Evolutionary conservation across 2,888 invertebrate genomes (phyloP), one percentile per base, ranked within the genome.

Genomic region (Trachelus tabidus): DNA sequence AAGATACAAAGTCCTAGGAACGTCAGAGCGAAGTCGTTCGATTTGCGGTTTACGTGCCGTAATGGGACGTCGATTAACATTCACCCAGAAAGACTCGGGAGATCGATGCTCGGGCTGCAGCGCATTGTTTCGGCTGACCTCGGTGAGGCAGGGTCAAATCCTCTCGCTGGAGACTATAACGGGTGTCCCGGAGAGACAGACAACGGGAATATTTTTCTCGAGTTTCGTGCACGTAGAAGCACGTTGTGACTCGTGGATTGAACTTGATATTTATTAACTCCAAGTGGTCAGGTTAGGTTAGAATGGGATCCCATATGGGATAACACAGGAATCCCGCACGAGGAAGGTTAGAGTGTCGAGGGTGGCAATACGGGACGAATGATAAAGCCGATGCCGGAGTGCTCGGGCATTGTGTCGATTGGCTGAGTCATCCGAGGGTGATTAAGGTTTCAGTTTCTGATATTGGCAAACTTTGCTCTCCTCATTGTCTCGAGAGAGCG

Each of bases 351-450:
- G 4, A 40, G 40, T 40, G 40, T 15, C 40, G 15, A 40, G 15
- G 40, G 23, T 23, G 40, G 23, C 9, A 56, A 2, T 56, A 23
- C 23, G 23, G 40, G 23, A 23, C 23, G 40, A 56, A 56, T 6
- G 40, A 56, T 56, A 56, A 56, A 56, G 40, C 40, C 15, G 40
- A 56, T 12, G 35, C 40, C 15, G 40, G 23, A 56, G 31, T n/a
- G 73, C 76, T 69, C 69, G 31, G 30, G 74, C 76, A 76, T 78
- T 78, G 77, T 75, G 71, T 75, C 68, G 73, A 78, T 73, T 34
- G 6, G 80, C 78, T 81, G 80, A 81, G 78, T 81, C 79, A 81
- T 81, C 77, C 74, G 56, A 11, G 76, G 34, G 33, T 79, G 79
- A 80, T 81, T 81, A 79, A 76, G 56, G 40, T 69, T 31, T 76